A percentile compares a stretch with the other conserved stretches of the same genome.
Conservation (phyloP, 2,888 invertebrate species). For the Limenitis camilla region DNA sequence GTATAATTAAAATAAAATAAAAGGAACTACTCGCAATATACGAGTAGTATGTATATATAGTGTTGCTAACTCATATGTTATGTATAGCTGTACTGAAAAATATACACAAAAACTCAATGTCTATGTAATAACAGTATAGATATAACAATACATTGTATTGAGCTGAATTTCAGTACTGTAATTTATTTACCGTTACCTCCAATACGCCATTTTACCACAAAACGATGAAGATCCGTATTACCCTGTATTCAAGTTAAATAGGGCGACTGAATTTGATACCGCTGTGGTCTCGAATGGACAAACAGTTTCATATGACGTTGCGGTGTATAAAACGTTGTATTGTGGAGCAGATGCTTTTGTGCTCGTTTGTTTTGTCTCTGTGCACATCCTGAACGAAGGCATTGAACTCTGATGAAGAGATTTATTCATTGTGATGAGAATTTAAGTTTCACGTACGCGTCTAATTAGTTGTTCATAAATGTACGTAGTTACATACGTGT, state of each 20-base stretch:
- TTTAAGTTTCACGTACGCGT: conserved; percentile 8
- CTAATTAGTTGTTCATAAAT: conserved; percentile 5
- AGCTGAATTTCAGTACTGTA: too few species aligned
- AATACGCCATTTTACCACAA: not conserved
- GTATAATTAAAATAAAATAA: too few species aligned
- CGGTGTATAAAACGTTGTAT: conserved; percentile 31
- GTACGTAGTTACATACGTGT: not conserved
- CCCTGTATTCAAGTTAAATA: conserved; percentile 9
- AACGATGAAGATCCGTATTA: not conserved
- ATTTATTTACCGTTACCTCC: not conserved
- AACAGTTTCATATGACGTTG: conserved; percentile 25
- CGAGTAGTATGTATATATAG: too few species aligned
- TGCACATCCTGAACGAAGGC: conserved; percentile 64
- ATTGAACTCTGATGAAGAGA: conserved; percentile 58
- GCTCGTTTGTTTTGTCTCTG: conserved; percentile 58
- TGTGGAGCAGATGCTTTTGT: conserved; percentile 47
- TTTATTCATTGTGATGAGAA: conserved; percentile 30
- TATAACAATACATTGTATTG: too few species aligned
- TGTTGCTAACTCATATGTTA: too few species aligned
- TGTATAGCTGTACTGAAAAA: too few species aligned
- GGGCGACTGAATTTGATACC: conserved; percentile 18
- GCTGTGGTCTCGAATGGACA: conserved; percentile 13
- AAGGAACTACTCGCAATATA: too few species aligned
- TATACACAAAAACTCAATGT: too few species aligned
- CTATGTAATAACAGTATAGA: too few species aligned